Evolutionary conservation across 2,888 invertebrate genomes (phyloP), one percentile per base, ranked within the genome.

Genomic region (Embidobia sp.): DNA sequence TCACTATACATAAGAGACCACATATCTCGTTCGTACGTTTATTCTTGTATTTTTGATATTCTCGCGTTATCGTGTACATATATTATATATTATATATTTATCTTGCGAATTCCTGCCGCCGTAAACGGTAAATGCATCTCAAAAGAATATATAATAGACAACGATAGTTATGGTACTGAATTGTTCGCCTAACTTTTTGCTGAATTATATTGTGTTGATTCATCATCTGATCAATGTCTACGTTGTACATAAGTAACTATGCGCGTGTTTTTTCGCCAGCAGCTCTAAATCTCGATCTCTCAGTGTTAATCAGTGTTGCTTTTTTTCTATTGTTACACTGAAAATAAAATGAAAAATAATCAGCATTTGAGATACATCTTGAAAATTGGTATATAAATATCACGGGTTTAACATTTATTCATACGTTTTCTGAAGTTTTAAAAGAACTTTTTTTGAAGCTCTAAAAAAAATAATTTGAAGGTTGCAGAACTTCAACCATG

Each of bases 71-170:
- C 46, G 40, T 40, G 44, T 49, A 59, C 33, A 40, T 57, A 35
- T 63, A 49, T 19, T 51, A 13, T 70, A 49, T 44, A 57, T n/a
- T n/a, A n/a, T 35, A 53, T 35, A 8, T 11, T 27, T 49, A 67
- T 75, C 57, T 69, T 66, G 48, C 55, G 22, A 63, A 73, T 51
- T 76, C 72, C 64, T 72, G 64, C 59, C 55, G 29, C 63, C 37
- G 70, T 67, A 57, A 61, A 69, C 46, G 63, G 67, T 81, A 81
- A 85, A 83, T 81, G 79, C 81, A 79, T 80, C 51, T 81, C 74
- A 78, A 72, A 79, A 78, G 74, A 79, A 81, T 77, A 78, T 81
- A 81, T 84, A 83, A 81, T 84, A 85, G 84, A 85, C 85, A 84
- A 85, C 83, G 82, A 85, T 81, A 83, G 46, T 67, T 53, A 63